Conservation (phyloP, 2,888 invertebrate genomes). For the Toxonevra muliebris region DNA sequence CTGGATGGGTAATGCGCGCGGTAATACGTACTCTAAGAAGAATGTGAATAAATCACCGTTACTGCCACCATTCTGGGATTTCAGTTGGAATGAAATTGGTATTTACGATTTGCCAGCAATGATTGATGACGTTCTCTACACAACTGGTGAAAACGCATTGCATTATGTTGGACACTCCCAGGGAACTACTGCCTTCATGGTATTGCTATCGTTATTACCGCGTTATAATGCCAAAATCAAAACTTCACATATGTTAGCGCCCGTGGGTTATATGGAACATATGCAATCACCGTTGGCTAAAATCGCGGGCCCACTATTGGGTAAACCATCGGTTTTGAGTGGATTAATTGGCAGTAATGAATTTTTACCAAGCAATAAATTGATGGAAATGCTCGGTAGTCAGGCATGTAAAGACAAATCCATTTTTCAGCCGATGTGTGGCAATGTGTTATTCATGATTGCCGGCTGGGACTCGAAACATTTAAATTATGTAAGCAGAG, state of each 20-base stretch:
- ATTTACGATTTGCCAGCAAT: constrained; percentile 64
- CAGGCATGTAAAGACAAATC: constrained; percentile 58
- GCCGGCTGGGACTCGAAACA: constrained; percentile 43
- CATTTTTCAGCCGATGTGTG: constrained; percentile 35
- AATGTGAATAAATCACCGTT: constrained; percentile 39
- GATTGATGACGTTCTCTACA: constrained; percentile 42
- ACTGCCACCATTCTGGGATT: constrained; percentile 42
- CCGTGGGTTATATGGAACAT: constrained; percentile 64
- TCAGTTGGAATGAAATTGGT: constrained; percentile 88
- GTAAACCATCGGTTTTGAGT: constrained; percentile 26
- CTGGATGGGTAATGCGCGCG: constrained; percentile 50
- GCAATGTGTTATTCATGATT: constrained; percentile 39
- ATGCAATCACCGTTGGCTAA: constrained; percentile 63
- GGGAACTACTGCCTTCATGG: constrained; percentile 42
- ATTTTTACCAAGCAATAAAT: constrained; percentile 68
- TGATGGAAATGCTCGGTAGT: constrained; percentile 65
- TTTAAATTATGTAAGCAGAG: constrained; percentile 41
- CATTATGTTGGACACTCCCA: constrained; percentile 50
- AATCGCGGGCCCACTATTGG: constrained; percentile 57
- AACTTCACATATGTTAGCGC: constrained; percentile 44
- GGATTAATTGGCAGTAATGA: constrained; percentile 62
- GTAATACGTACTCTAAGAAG: constrained; percentile 44
- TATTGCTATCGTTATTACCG: constrained; percentile 35
- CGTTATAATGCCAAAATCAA: constrained; percentile 42
- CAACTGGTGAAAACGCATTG: constrained; percentile 32